Evolutionary conservation across 2,113 vertebrate genomes (phyloP), one percentile per base, ranked within the genome.

Genomic region (Alligator sinensis): DNA sequence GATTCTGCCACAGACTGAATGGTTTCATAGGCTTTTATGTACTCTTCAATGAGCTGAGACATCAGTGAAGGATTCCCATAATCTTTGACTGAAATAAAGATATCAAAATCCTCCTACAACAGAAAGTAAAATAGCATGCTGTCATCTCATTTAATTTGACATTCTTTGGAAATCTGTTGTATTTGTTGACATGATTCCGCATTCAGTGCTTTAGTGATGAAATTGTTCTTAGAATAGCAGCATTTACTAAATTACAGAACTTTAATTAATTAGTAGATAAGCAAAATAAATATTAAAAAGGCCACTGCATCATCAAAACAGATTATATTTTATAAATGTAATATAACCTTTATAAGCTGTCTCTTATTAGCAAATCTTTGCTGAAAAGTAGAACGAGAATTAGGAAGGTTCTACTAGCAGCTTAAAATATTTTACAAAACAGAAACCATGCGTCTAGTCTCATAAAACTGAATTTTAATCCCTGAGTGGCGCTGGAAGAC

Each of bases 41-140:
- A 98, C 84, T 97, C 97, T 83, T 99, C 98, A 30, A 98, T 98
- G 77, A 99, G 98, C 76, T 96, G 95, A 63, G 98, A 97, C 18
- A 98, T 92, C 86, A 99, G 93, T 1, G 96, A 96, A 22, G 96
- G 97, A 93, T 98, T 98, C 77, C 98, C 98, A 3, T 98, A 99
- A 86, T 99, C 98, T 72, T 98, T 98, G 3, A 98, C 98, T 3
- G 99, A 98, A 95, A 99, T 97, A 87, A 99, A 99, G 95, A 99
- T 97, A 84, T 97, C 98, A 94, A 99, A 99, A 95, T 99, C 97
- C 93, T 99, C 98, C 99, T 99, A 95, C 17, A 85, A 91, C 14
- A 91, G 60, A 86, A 24, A 82, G 59, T 2, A 55, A 62, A 59
- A 70, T 3, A 24, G 19, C 1, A 55, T 28, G 5, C 59, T 3